Base-by-base conservation (phyloP, 2,888 invertebrate genomes). In the Galerucella calmariensis region DNA sequence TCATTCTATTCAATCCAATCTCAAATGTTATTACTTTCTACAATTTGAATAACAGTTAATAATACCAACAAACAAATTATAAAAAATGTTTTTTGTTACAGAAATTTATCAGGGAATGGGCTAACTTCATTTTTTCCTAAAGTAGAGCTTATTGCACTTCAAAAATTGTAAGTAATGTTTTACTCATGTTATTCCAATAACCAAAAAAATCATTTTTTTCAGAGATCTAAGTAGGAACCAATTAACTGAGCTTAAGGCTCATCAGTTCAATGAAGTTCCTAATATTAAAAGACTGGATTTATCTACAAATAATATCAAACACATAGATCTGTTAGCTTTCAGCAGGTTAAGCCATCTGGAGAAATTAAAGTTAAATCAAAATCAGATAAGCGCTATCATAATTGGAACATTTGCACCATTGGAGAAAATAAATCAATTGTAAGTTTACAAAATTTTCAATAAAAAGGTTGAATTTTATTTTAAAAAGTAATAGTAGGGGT, bases 221-320 rank as follows among this genome's bases (percentile, higher is more conserved):
- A 94, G 94, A 83, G 94, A 96, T 87, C 89, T 97, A 69, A 95
- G 94, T 84, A 92, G 91, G 83, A 97, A 96, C 86, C 91, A 92
- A 81, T 93, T 97, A 83, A 90, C 91, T 62, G 87, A 90, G 20
- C 91, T 97, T 81, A 92, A 94, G 80, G 91, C 92, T 4, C 91
- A 92, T 82, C 93, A 95, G 69, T 96, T 97, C 85, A 90, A 89
- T 79, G 92, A 93, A 84, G 90, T 94, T 82, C 91, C 92, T 14
- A 91, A 92, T 75, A 88, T 95, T n/a, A 92, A 91, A 84, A 87
- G 91, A 67, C 87, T 94, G 77, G 93, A 93, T 85, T 85, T 94
- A 73, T 93, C 94, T 0, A 88, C 89, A 79, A 95, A 96, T 85
- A 90, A 91, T 81, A 91, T 96, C 75, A 91, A 90, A 81, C 89